These are phyloP conservation scores for Apocrypta bakeri DNA, from an alignment of 1,140 invertebrate species.

Conservation along the genomic window DNA sequence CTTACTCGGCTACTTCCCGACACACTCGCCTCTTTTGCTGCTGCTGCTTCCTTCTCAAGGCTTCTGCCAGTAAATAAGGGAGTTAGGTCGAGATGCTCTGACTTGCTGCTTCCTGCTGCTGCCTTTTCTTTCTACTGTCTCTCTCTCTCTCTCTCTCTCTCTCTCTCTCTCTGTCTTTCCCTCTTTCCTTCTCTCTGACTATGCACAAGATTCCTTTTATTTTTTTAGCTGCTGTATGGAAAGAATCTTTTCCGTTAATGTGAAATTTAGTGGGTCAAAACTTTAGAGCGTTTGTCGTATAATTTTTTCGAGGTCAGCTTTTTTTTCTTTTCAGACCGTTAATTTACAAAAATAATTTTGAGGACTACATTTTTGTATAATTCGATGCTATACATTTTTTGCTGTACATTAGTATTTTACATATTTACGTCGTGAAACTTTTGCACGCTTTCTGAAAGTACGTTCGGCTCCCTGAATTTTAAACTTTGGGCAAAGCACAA, in stretches of 20 bases:
- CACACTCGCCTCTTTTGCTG: not conserved
- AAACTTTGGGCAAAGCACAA: no score
- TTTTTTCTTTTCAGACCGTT: not conserved
- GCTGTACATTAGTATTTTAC: conserved; percentile 20
- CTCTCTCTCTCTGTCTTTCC: conserved; percentile 9
- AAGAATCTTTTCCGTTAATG: not conserved
- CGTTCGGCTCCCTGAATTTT: no score
- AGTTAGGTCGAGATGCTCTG: conserved; percentile 13
- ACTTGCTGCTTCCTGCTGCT: conserved; percentile 15
- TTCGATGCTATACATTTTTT: no score
- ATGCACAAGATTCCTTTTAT: conserved; percentile 1
- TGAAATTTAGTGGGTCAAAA: not conserved
- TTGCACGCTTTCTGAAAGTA: no score
- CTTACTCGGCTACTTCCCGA: not conserved
- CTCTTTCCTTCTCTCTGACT: not conserved
- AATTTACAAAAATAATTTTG: not conserved
- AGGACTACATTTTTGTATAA: no score
- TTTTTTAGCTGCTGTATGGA: not conserved
- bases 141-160: conserved; percentile 16
- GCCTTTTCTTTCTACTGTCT: conserved; percentile 9
- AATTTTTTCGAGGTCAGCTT: not conserved
- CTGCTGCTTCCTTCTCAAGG: not conserved
- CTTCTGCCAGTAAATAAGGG: conserved; percentile 41
- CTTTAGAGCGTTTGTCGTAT: not conserved
- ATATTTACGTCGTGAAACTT: no score